These are phyloP conservation scores for Drosophila pegasa DNA, from an alignment of 2,888 invertebrate genomes.

Conservation along the genomic window DNA sequence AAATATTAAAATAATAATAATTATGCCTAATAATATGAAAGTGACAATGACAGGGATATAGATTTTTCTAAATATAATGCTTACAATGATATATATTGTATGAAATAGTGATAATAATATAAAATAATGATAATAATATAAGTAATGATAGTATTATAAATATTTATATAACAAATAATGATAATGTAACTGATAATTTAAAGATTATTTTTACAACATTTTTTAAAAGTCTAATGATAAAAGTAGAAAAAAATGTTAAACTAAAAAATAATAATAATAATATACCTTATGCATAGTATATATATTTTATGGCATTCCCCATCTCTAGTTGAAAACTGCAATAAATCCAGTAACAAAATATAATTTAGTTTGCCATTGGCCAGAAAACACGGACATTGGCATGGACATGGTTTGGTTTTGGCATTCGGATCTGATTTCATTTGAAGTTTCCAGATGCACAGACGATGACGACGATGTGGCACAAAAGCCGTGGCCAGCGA, in stretches of 20 bases:
- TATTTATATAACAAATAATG: too few species aligned
- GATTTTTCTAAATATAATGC: too few species aligned
- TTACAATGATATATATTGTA: too few species aligned
- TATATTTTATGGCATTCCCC: not conserved
- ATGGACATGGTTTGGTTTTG: conserved; percentile 47
- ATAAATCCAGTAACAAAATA: conserved; percentile 31
- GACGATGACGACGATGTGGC: not conserved
- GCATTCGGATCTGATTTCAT: conserved; percentile 55
- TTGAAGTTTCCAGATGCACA: conserved; percentile 28
- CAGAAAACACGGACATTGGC: conserved; percentile 52
- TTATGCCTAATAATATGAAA: not conserved
- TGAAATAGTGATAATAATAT: too few species aligned
- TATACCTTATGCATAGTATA: too few species aligned
- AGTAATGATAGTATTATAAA: too few species aligned
- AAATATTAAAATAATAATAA: not conserved
- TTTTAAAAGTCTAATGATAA: too few species aligned
- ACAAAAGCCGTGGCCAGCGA: not conserved
- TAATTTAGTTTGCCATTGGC: conserved; percentile 66
- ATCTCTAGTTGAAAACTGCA: not conserved
- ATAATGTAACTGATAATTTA: too few species aligned
- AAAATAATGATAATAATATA: too few species aligned
- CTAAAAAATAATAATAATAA: too few species aligned
- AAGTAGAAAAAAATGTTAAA: too few species aligned
- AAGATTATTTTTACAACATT: too few species aligned
- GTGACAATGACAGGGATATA: not conserved